phyloP scores from a whole-genome alignment of 2,797 vertebrate genomes.

The Myripristis jacobus region DNA sequence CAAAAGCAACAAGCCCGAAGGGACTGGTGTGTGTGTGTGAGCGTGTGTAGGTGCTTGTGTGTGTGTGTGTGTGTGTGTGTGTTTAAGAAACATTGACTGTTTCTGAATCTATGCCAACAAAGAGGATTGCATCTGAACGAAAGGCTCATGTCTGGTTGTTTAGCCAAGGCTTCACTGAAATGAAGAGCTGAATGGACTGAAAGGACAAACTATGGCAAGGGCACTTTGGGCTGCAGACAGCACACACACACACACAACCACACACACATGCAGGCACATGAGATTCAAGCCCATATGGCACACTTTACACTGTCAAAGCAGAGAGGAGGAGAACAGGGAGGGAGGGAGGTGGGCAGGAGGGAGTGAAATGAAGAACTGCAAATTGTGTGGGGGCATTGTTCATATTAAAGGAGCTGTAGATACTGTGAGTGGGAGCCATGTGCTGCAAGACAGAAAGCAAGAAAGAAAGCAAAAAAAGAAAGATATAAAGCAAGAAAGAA shows the following conservation, averaged over 20 bases:
- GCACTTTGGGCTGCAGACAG: conserved; percentile 20
- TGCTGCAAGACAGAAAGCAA: background rate
- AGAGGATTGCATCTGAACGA: conserved; percentile 69
- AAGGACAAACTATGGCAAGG: conserved; percentile 25
- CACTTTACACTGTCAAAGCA: conserved; percentile 19
- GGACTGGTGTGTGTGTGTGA: conserved; percentile 41
- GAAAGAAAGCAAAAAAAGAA: background rate
- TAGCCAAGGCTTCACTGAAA: conserved; percentile 26
- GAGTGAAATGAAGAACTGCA: conserved; percentile 23
- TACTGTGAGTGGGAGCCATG: background rate
- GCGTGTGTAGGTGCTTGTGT: conserved; percentile 55
- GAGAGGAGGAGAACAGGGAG: conserved; percentile 9
- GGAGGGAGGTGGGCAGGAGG: conserved; percentile 1
- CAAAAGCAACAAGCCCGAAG: conserved; percentile 71
- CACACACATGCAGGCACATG: background rate
- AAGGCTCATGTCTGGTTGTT: conserved; percentile 60
- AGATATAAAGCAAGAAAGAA: conserved; percentile 9
- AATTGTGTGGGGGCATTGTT: conserved; percentile 7
- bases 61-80: conserved; percentile 14
- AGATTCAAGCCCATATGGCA: conserved; percentile 27
- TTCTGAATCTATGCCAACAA: conserved; percentile 70
- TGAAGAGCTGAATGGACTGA: conserved; percentile 32
- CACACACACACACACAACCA: conserved; percentile 8
- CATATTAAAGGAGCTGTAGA: conserved; percentile 21
- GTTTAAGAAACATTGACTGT: conserved; percentile 57